These are phyloP conservation scores for Didymodactylos carnosus DNA, from an alignment of 2,888 invertebrate species.

Conservation along the genomic window DNA sequence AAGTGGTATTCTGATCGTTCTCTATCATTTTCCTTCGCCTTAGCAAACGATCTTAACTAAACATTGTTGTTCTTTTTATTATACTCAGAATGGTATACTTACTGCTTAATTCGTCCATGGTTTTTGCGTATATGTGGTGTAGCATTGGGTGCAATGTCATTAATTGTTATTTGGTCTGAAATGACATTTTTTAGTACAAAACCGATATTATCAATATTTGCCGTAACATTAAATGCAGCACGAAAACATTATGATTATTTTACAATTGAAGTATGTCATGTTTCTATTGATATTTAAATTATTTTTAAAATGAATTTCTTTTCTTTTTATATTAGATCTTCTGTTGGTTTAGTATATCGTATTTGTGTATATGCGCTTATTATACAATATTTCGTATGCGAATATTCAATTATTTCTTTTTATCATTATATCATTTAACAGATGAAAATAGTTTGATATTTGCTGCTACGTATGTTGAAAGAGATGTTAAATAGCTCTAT, in stretches of 20 bases:
- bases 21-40: too few species aligned
- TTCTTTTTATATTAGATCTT: slow-evolving; percentile 46
- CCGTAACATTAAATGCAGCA: slow-evolving; percentile 67
- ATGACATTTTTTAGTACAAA: slow-evolving; percentile 80
- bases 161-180: slow-evolving; percentile 94
- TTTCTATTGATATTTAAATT: background rate
- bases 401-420: slow-evolving; percentile 80
- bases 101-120: slow-evolving; percentile 58
- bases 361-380: slow-evolving; percentile 89
- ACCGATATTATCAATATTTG: slow-evolving; percentile 84
- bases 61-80: background rate
- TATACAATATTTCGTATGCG: slow-evolving; percentile 89
- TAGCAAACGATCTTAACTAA: background rate
- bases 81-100: slow-evolving; percentile 88
- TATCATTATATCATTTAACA: slow-evolving; percentile 90
- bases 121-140: slow-evolving; percentile 47
- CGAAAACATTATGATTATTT: slow-evolving; percentile 66
- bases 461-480: slow-evolving; percentile 60
- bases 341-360: slow-evolving; percentile 71
- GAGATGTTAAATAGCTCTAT: background rate
- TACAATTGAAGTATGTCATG: slow-evolving; percentile 62
- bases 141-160: slow-evolving; percentile 51
- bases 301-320: slow-evolving; percentile 2
- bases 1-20: too few species aligned
- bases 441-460: slow-evolving; percentile 96